phyloP scores from a whole-genome alignment of 2,888 invertebrate genomes.

The Nomada fabriciana region DNA sequence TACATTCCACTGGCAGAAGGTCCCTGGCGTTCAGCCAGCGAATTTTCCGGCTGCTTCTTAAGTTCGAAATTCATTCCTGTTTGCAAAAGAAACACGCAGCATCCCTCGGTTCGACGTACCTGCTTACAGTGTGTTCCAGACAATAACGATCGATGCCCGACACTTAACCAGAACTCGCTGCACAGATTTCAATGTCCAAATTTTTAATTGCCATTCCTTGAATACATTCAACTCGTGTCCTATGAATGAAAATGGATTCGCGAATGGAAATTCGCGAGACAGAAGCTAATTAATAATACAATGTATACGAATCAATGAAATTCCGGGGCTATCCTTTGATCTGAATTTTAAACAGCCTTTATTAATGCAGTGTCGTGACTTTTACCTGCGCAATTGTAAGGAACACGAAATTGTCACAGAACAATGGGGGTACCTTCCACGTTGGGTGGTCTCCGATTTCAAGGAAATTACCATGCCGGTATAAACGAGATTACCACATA shows the following conservation, averaged over 20 bases:
- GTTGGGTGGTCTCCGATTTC: neutral
- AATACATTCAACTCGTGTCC: neutral
- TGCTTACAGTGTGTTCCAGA: neutral
- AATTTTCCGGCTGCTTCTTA: constrained; percentile 62
- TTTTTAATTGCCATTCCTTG: neutral
- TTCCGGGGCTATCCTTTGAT: neutral
- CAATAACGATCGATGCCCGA: constrained; percentile 19
- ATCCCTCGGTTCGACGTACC: constrained; percentile 45
- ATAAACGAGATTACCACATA: constrained; percentile 15
- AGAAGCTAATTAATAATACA: neutral
- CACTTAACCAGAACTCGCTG: neutral
- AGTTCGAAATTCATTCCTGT: constrained; percentile 55
- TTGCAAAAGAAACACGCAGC: constrained; percentile 35
- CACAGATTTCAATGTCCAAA: neutral
- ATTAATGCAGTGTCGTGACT: too few relatives aligned
- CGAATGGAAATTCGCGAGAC: neutral
- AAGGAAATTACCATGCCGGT: constrained; percentile 4
- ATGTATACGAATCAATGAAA: constrained; percentile 2
- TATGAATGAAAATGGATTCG: neutral
- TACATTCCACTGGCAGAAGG: constrained; percentile 33
- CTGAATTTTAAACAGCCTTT: neutral
- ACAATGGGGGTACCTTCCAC: neutral
- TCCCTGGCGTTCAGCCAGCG: constrained; percentile 63
- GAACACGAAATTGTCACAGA: neutral
- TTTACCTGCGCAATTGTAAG: neutral